Percentiles rank a stretch among this genome's conserved stretches.
These are phyloP conservation scores for Hemiscyllium ocellatum DNA, from an alignment of 2,113 vertebrate genomes.

Conservation along the genomic window DNA sequence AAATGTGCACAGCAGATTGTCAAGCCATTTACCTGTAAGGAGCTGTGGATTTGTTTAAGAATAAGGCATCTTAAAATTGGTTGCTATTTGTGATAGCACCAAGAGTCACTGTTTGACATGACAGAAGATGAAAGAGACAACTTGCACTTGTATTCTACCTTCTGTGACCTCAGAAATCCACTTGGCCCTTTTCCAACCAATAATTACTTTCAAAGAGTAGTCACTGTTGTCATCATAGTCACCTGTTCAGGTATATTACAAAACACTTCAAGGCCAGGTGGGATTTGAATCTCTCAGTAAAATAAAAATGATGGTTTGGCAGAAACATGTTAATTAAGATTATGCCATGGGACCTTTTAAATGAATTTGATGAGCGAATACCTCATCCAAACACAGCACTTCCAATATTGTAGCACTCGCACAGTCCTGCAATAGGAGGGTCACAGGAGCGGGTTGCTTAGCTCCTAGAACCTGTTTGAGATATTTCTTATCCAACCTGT, in stretches of 20 bases:
- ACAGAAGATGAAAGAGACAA: background rate
- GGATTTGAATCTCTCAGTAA: too few species aligned
- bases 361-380: background rate
- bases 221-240: background rate
- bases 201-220: background rate
- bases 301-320: too few species aligned
- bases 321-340: background rate
- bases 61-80: background rate
- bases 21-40: background rate
- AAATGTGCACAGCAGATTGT: too few species aligned
- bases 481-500: too few species aligned
- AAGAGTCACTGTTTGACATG: background rate
- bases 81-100: background rate
- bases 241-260: too few species aligned
- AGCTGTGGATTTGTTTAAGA: background rate
- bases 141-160: background rate
- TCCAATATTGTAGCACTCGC: background rate
- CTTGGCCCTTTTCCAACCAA: background rate
- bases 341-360: background rate
- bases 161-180: background rate
- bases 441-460: background rate
- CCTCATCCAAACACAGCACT: background rate
- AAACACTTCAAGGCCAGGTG: too few species aligned
- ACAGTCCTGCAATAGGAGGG: background rate
- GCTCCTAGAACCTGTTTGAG: too few species aligned